These are phyloP conservation scores for Erythrocercus mccallii DNA, from an alignment of 2,113 vertebrate species.

Conservation along the genomic window DNA sequence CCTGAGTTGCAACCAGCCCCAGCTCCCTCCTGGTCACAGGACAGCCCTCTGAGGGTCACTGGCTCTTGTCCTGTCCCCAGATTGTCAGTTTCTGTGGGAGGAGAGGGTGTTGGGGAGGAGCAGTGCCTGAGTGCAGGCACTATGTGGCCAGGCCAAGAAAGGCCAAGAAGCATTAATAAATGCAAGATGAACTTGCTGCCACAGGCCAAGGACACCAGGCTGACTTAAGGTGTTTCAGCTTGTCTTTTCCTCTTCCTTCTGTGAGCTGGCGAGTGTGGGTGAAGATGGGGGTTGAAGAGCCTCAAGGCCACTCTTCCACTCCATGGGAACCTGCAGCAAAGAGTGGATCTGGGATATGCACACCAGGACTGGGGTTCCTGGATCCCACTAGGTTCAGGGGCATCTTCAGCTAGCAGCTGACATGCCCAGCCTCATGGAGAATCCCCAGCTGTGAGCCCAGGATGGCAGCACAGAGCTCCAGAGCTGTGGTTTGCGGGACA, in stretches of 20 bases:
- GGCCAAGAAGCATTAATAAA: neutral
- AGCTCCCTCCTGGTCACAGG: neutral
- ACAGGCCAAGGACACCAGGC: neutral
- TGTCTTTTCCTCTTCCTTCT: neutral
- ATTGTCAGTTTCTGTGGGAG: neutral
- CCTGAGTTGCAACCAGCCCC: neutral
- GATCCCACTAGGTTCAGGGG: neutral
- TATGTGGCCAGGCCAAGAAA: neutral
- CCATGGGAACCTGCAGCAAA: neutral
- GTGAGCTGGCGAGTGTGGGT: accelerated
- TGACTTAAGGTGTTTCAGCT: neutral
- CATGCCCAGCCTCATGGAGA: neutral
- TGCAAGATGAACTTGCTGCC: neutral
- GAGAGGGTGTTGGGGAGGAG: neutral
- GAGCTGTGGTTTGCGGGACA: accelerated
- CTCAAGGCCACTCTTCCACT: neutral
- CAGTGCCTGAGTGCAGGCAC: neutral
- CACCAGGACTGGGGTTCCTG: neutral
- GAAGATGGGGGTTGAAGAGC: neutral
- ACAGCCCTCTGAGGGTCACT: neutral
- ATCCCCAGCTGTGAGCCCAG: neutral
- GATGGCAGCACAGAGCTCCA: neutral
- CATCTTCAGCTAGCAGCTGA: neutral
- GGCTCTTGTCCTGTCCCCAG: neutral
- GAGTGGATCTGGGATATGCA: neutral